These are phyloP conservation scores for Anguilla megastoma DNA, from an alignment of 2,797 vertebrate genomes.

Conservation along the genomic window DNA sequence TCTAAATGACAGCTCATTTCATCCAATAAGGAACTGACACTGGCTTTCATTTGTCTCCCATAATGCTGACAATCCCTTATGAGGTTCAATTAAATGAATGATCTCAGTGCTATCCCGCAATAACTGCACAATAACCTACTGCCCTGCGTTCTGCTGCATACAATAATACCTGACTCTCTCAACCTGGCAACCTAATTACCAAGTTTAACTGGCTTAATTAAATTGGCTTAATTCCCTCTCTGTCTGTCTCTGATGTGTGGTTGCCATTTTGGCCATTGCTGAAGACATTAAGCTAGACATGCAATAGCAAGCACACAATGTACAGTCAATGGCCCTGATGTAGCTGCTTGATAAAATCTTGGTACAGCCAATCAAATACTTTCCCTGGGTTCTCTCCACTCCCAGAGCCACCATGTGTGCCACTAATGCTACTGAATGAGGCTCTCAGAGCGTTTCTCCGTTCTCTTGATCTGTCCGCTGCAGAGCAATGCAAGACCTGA, in stretches of 20 bases:
- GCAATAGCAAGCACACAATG: background rate
- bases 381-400: background rate
- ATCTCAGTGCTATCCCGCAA: background rate
- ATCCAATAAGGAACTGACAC: background rate
- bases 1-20: conserved; percentile 4
- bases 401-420: background rate
- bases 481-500: background rate
- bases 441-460: background rate
- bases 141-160: background rate
- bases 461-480: background rate
- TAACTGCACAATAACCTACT: background rate
- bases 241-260: background rate
- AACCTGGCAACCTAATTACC: background rate
- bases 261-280: background rate
- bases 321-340: background rate
- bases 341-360: background rate
- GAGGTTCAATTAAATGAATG: background rate
- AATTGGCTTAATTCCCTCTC: background rate
- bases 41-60: background rate
- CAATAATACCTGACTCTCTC: background rate
- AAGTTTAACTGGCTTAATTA: background rate
- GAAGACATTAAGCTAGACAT: background rate
- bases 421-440: background rate
- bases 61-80: background rate
- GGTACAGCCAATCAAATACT: background rate